Percentiles rank a stretch among this genome's conserved stretches.
Conservation (phyloP, 2,797 vertebrate species). For the Botia kubotai region DNA sequence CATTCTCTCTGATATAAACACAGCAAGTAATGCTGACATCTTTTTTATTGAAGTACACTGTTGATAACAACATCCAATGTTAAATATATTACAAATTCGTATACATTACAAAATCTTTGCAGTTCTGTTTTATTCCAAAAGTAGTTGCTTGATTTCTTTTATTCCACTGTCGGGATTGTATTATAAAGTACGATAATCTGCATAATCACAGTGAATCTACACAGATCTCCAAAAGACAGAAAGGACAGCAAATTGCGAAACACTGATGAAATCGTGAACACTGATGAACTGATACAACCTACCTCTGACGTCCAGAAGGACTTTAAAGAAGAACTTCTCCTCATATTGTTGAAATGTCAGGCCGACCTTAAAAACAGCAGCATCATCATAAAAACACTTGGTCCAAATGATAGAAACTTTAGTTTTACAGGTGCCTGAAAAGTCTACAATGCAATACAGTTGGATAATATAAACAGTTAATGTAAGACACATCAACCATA, state of each 20-base stretch:
- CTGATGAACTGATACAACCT: constrained; percentile 11
- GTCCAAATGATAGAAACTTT: not conserved
- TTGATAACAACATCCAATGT: too few species aligned
- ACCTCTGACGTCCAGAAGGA: constrained; percentile 49
- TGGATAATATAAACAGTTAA: not conserved
- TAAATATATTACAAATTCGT: too few species aligned
- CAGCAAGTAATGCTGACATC: not conserved
- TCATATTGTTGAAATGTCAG: constrained; percentile 36
- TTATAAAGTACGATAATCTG: constrained; percentile 5
- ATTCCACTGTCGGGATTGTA: not conserved
- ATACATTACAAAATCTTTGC: too few species aligned
- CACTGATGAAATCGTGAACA: not conserved
- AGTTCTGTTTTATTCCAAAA: not conserved
- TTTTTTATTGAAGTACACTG: too few species aligned
- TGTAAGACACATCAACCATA: not conserved
- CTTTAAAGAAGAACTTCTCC: constrained; percentile 47
- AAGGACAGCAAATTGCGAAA: constrained; percentile 4
- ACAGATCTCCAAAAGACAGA: not conserved
- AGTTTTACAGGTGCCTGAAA: not conserved
- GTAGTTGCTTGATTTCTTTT: not conserved
- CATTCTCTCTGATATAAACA: constrained; percentile 71
- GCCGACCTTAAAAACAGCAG: not conserved
- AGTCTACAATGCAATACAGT: not conserved
- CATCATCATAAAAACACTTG: too few species aligned
- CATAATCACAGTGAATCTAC: constrained; percentile 7